Conservation (phyloP, 2,113 vertebrate species). For the Spea multiplicata region DNA sequence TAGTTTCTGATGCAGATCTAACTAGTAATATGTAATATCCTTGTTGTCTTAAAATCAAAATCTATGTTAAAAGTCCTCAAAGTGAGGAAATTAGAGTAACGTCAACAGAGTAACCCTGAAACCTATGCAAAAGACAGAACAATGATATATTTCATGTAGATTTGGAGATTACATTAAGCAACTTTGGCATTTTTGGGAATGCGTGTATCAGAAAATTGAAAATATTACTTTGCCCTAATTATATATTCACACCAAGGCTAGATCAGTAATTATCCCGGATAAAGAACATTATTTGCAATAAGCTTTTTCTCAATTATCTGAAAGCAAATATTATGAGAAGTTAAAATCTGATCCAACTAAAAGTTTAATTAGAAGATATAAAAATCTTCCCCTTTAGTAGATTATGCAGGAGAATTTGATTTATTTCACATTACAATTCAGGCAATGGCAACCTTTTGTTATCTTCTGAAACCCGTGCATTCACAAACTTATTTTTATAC, state of each 20-base stretch:
- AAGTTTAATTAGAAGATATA: conserved; percentile 48
- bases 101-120: no score
- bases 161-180: background rate
- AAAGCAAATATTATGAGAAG: conserved; percentile 48
- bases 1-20: no score
- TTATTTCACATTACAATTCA: conserved; percentile 25
- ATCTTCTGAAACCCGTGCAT: background rate
- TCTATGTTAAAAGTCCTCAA: no score
- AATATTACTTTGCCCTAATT: conserved; percentile 9
- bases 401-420: conserved; percentile 38
- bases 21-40: no score
- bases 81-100: no score
- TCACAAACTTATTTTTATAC: background rate
- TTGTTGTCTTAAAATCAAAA: no score
- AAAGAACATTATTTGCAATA: conserved; percentile 43
- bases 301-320: conserved; percentile 46
- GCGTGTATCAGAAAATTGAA: conserved; percentile 3
- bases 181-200: background rate
- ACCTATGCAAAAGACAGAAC: background rate
- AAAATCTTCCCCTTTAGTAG: conserved; percentile 30
- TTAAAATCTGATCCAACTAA: conserved; percentile 46
- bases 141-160: background rate
- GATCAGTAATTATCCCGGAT: conserved; percentile 40
- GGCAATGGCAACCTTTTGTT: conserved; percentile 36
- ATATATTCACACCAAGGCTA: conserved; percentile 33